A percentile compares a stretch with the other conserved stretches of the same genome.
phyloP scores from a whole-genome alignment of 2,797 vertebrate genomes.

The Sebastes elongatus region DNA sequence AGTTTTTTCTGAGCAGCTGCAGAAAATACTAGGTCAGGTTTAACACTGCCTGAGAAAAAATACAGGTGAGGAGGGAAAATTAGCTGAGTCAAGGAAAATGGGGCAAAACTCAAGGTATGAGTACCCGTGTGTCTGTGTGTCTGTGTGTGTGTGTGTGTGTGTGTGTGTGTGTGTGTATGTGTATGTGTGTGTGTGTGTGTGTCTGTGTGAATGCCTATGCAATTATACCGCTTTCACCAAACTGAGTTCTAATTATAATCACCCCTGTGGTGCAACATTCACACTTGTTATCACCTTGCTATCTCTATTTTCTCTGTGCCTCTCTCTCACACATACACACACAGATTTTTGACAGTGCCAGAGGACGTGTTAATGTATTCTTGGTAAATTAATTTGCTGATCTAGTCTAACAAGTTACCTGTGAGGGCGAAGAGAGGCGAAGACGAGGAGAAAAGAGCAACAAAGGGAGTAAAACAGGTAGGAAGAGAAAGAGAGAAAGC shows the following conservation, averaged over 20 bases:
- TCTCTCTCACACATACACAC: background rate
- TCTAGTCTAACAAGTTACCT: slow-evolving; percentile 26
- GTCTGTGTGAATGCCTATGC: background rate
- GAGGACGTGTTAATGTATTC: slow-evolving; percentile 49
- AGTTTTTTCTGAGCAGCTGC: background rate
- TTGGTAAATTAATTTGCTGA: slow-evolving; percentile 49
- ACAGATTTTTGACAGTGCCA: background rate
- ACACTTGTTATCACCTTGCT: slow-evolving; percentile 53
- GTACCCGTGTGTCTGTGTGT: too few species aligned
- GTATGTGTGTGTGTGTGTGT: background rate
- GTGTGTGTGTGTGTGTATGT: too few species aligned
- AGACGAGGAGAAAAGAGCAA: too few species aligned
- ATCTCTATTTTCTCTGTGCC: background rate
- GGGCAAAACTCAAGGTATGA: background rate
- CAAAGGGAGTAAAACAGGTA: background rate
- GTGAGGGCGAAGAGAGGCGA: background rate
- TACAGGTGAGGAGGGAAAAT: background rate
- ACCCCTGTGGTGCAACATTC: slow-evolving; percentile 47
- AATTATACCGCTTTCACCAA: slow-evolving; percentile 25
- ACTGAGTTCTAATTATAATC: slow-evolving; percentile 49
- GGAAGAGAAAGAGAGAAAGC: background rate
- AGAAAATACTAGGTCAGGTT: slow-evolving; percentile 37
- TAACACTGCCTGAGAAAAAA: background rate
- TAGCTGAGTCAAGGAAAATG: slow-evolving; percentile 33
- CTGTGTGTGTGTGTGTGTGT: too few species aligned